Evolutionary conservation across 2,797 vertebrate genomes (phyloP).

Genomic region (Scolopax bukidnonensis): DNA sequence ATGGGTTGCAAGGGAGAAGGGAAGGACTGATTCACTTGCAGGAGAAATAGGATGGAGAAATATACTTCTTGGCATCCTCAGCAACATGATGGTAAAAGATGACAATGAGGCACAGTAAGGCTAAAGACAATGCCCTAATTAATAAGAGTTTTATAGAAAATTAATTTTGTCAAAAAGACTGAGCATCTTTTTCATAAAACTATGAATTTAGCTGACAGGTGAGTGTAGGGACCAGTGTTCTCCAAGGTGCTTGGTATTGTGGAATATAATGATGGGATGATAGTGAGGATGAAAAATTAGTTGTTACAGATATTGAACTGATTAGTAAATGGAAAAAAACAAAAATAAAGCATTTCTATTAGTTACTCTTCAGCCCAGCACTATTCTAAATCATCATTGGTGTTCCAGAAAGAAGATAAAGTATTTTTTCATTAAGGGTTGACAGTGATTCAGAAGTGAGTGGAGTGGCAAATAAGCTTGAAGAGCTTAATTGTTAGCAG

Average conservation of each 20-base stretch:
- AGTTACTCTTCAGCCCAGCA: neutral
- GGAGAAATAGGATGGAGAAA: neutral
- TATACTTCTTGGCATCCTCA: neutral
- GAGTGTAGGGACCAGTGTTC: neutral
- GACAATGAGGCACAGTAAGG: neutral
- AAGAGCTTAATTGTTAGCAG: neutral
- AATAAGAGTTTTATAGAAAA: neutral
- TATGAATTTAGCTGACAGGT: neutral
- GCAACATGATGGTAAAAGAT: neutral
- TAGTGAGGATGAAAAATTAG: neutral
- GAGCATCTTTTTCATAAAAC: neutral
- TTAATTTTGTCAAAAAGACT: neutral
- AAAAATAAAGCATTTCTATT: neutral
- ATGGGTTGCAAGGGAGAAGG: neutral
- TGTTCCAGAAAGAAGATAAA: neutral
- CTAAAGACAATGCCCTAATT: neutral
- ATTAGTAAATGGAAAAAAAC: neutral
- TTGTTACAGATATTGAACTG: neutral
- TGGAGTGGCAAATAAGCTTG: neutral
- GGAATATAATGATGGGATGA: neutral
- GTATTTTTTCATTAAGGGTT: neutral
- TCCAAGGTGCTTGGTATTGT: neutral
- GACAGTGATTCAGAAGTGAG: neutral
- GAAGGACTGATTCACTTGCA: neutral
- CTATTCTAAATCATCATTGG: neutral